A percentile compares a stretch with the other conserved stretches of the same genome.
Evolutionary conservation across 92 coral and sea anemone genomes (phyloP).

Genomic region (Blastomussa wellsi): DNA sequence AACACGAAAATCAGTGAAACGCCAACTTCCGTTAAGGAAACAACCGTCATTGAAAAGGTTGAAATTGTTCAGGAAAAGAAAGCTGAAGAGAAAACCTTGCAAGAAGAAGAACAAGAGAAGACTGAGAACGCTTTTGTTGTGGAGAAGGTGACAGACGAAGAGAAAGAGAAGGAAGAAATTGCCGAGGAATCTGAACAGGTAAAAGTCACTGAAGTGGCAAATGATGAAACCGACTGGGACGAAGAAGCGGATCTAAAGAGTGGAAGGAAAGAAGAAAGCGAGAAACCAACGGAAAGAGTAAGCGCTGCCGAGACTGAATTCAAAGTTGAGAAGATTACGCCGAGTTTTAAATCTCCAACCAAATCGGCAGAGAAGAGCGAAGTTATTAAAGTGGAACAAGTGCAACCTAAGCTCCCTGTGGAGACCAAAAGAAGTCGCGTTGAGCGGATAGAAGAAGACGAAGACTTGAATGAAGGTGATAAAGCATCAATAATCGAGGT

Average conservation of each 20-base stretch:
- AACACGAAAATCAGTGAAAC: background rate
- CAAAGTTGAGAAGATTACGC: no score
- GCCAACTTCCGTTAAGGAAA: background rate
- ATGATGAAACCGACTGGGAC: background rate
- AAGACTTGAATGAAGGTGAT: constrained; percentile 2
- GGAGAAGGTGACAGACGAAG: background rate
- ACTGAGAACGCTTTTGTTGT: background rate
- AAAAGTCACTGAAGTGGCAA: constrained; percentile 1
- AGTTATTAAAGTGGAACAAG: background rate
- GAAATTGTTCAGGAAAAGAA: background rate
- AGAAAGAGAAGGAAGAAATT: background rate
- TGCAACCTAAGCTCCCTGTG: background rate
- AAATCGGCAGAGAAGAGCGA: background rate
- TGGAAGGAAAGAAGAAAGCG: background rate
- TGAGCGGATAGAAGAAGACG: constrained; percentile 2
- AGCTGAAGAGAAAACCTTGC: background rate
- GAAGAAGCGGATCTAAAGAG: constrained; percentile 16
- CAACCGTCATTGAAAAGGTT: background rate
- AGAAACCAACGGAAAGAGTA: background rate
- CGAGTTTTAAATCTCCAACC: background rate
- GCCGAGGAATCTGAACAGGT: background rate
- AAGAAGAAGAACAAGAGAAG: background rate
- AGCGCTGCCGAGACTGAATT: background rate
- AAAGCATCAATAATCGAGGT: background rate
- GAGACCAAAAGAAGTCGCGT: background rate